Evolutionary conservation across 2,113 vertebrate species (phyloP), one percentile per base, ranked within the genome.

Genomic region (Pachycephala philippinensis): DNA sequence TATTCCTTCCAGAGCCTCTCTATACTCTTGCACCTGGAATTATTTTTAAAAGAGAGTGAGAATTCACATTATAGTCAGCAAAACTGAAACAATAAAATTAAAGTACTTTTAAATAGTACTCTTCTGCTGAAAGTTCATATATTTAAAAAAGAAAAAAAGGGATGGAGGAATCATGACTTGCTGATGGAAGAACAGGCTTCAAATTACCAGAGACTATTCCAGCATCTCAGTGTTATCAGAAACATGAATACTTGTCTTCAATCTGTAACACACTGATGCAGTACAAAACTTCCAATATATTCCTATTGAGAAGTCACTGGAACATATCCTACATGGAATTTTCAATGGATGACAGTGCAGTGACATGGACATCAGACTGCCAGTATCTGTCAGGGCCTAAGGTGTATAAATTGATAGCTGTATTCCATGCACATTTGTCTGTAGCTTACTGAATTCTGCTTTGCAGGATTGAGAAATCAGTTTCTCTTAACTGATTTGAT

Each of bases 1-100:
- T 97, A 99, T 95, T 54, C 98, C 99, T 72, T 99, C 99, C 95
- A 99, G 97, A 35, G 99, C 99, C 72, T 99, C 99, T 47, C 98
- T 98, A 87, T 99, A 99, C 95, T 99, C 99, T 96, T 99, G 98
- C 40, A 99, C 98, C 99, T 99, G 94, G 28, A 87, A 79, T n/a
- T 53, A 64, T 89, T 91, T 87, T 93, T 28, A 47, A 53, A 31
- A 57, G 15, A 70, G 14, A 40, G 15, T 30, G 31, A 91, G 45
- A 94, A 60, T 14, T 63, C 47, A 90, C 16, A 49, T 13, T 70
- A 19, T 24, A 60, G 52, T 42, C 76, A 76, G n/a, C 10, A 82
- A 44, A 95, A 78, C 4, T 1, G 1, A 72, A 71, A 30, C 5
- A 59, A 44, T 35, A 19, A 68, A 65, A 23, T 47, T 84, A 50